Evolutionary conservation across 2,888 invertebrate genomes (phyloP), one percentile per base, ranked within the genome.

Genomic region (Microdon myrmicae): DNA sequence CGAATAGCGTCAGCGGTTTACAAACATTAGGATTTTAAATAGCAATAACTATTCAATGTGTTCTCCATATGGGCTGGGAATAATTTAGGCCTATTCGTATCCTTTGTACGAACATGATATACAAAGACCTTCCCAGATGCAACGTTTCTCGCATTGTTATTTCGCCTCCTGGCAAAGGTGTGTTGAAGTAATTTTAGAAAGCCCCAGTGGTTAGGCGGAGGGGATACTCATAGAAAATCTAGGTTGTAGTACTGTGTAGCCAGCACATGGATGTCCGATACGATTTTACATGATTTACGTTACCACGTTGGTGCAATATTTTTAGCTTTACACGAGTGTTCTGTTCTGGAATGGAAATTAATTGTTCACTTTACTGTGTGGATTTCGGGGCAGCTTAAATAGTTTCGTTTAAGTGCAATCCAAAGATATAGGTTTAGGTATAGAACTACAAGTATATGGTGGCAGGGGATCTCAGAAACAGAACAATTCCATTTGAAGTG

Each of bases 11-110:
- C n/a, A 19, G 39, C 47, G 45, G 41, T 56, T 41, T 41, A 41
- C 47, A 56, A 56, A 51, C 56, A 64, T 58, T 64, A 47, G 47
- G 56, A 53, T 47, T 53, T 64, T 64, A 64, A 64, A 38, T 56
- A 64, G 64, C 64, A 64, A 64, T 64, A 64, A 64, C 64, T 64
- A 64, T 64, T 64, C 64, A 64, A 64, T 58, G 56, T 37, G 51
- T 37, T 51, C 47, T 41, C 51, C 32, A 43, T 51, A 56, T 64
- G 51, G 41, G 56, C 47, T 51, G 58, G 56, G 64, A 64, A 56
- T 64, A 64, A 64, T 64, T 64, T 56, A 56, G 41, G 41, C 51
- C 14, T 22, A 9, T 20, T 8, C 9, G 13, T 9, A n/a, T 22
- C 13, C n/a, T 19, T n/a, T n/a, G n/a, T n/a, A n/a, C n/a, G n/a